Evolutionary conservation across 2,797 vertebrate species (phyloP).

Genomic region (Malurus splendens): DNA sequence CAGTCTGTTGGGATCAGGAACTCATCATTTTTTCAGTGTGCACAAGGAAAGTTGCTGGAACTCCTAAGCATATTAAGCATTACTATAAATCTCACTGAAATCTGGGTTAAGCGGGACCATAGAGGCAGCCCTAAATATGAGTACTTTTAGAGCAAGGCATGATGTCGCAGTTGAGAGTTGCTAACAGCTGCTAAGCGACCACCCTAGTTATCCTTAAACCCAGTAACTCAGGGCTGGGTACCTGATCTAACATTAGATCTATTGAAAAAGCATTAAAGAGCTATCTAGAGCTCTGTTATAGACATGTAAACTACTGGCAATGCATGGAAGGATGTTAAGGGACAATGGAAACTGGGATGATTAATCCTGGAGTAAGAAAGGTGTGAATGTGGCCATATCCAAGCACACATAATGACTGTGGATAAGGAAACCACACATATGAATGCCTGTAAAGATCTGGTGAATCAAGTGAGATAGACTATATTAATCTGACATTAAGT

Average conservation of each 20-base stretch:
- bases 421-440: constrained; percentile 22
- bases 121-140: neutral
- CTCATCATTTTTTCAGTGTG: neutral
- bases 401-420: neutral
- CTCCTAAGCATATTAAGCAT: neutral
- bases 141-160: neutral
- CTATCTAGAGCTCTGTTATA: neutral
- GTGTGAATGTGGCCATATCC: neutral
- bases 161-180: neutral
- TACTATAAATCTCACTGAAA: neutral
- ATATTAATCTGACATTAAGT: neutral
- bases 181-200: neutral
- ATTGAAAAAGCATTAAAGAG: neutral
- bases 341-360: neutral
- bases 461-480: neutral
- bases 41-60: neutral
- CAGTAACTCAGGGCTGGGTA: neutral
- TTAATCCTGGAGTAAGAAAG: constrained; percentile 2
- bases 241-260: neutral
- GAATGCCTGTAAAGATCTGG: neutral
- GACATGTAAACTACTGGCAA: neutral
- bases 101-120: neutral
- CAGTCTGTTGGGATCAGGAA: neutral
- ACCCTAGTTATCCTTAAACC: neutral
- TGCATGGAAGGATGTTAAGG: neutral